Evolutionary conservation across 1,140 invertebrate genomes (phyloP).

Genomic region (Drosophila ananassae): DNA sequence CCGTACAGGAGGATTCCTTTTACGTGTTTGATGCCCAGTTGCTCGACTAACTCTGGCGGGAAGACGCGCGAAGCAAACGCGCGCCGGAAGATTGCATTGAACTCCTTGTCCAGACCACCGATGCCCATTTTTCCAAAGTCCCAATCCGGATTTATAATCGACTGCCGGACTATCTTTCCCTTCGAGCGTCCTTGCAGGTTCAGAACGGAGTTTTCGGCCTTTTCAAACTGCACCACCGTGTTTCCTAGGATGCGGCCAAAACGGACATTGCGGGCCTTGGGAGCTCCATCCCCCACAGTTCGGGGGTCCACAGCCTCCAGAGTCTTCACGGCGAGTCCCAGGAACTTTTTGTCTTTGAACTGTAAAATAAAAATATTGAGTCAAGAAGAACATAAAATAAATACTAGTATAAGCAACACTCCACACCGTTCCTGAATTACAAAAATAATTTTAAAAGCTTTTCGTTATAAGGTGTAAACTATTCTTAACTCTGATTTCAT

Average conservation of each 20-base stretch:
- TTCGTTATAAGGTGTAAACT: too few species aligned
- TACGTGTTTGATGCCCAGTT: conserved; percentile 98
- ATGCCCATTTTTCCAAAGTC: conserved; percentile 99
- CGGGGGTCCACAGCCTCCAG: conserved; percentile 94
- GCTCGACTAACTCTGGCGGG: conserved; percentile 98
- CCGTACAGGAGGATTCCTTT: conserved; percentile 98
- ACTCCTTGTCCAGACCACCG: conserved; percentile 98
- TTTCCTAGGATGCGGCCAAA: conserved; percentile 93
- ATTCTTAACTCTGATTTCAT: too few species aligned
- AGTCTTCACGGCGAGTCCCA: conserved; percentile 93
- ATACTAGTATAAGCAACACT: too few species aligned
- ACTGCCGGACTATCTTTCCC: conserved; percentile 91
- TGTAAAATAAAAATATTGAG: conserved; percentile 65
- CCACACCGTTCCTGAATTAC: too few species aligned
- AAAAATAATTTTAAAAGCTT: too few species aligned
- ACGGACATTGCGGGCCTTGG: conserved; percentile 89
- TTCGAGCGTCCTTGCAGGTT: conserved; percentile 94
- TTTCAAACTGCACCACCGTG: conserved; percentile 95
- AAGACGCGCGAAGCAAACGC: conserved; percentile 99
- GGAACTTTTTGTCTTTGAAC: conserved; percentile 94
- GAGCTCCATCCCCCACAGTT: conserved; percentile 90
- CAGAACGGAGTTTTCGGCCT: conserved; percentile 93
- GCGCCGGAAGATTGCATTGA: conserved; percentile 98
- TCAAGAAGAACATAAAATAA: neutral
- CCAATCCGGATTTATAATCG: conserved; percentile 99